These are phyloP conservation scores for Oryzias curvinotus DNA, from an alignment of 2,113 vertebrate genomes.

Conservation along the genomic window DNA sequence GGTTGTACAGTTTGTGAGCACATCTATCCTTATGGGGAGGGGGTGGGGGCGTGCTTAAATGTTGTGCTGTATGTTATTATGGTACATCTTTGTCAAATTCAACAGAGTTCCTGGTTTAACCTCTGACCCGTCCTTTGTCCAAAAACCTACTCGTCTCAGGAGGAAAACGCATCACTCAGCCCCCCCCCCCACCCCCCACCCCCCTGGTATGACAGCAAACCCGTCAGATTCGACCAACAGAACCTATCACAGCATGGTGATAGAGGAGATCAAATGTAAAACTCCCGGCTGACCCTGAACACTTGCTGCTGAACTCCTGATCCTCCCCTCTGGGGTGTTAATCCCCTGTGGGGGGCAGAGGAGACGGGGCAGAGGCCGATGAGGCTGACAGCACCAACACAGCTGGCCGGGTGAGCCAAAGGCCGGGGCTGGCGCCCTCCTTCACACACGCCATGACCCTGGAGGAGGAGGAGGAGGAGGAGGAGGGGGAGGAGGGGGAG, in stretches of 20 bases:
- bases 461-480: conserved; percentile 19
- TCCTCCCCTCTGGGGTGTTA: conserved; percentile 52
- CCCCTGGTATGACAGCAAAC: too few relatives aligned
- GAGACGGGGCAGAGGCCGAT: conserved; percentile 65
- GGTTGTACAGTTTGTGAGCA: too few relatives aligned
- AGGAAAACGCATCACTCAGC: conserved; percentile 29
- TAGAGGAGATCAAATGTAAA: conserved; percentile 56
- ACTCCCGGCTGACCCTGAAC: conserved; percentile 60
- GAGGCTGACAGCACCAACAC: conserved; percentile 75
- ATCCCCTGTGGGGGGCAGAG: conserved; percentile 58
- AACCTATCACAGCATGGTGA: conserved; percentile 45
- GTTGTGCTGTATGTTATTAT: too few relatives aligned
- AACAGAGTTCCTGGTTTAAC: conserved; percentile 32
- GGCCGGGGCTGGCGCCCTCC: conserved; percentile 13
- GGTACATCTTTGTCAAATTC: conserved; percentile 5
- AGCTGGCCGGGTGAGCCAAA: conserved; percentile 55
- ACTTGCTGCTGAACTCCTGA: conserved; percentile 58
- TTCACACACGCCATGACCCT: conserved; percentile 35
- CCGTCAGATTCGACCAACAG: conserved; percentile 44
- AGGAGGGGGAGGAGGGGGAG: conserved; percentile 15
- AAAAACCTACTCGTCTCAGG: conserved; percentile 35
- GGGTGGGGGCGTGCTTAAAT: too few relatives aligned
- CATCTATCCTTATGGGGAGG: too few relatives aligned
- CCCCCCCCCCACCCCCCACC: too few relatives aligned
- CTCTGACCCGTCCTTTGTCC: not conserved